Evolutionary conservation across 2,113 vertebrate genomes (phyloP), one percentile per base, ranked within the genome.

Genomic region (Hemibagrus wyckioides): DNA sequence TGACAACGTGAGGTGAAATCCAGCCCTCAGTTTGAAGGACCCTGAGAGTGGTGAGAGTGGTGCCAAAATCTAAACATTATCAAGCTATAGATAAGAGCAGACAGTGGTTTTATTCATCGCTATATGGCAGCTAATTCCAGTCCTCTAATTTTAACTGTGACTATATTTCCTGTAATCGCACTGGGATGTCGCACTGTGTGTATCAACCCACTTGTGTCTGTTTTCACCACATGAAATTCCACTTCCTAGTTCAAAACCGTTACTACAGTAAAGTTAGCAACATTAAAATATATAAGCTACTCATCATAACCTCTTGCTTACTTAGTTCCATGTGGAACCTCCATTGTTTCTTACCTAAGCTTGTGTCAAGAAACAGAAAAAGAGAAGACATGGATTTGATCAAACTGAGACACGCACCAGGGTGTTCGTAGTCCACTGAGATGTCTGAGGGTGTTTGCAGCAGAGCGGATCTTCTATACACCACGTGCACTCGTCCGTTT

Each of bases 401-500:
- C 21, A 77, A 48, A 28, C 6, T 23, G 25, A 44, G 50, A 17
- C 83, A 90, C 90, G 39, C 94, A 96, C 95, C 94, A 87, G 87
- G 69, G 0, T 39, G 82, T 86, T 94, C 95, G 92, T 96, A 94
- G 88, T 99, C 97, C 8, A 88, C 88, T 0, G 94, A 92, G 36
- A 30, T 5, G 9, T 96, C 95, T 0, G 93, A 13, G 2, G 94
- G 83, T 10, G 52, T 84, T 23, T 92, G 95, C 8, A 90, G 92
- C n/a, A 96, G 83, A 0, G 97, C 96, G 0, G 98, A 97, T 71
- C 98, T 93, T 93, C 96, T 94, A 94, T 99, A 99, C 69, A 99
- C 97, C 93, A 98, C 94, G 54, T 99, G 98, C 90, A 98, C 93
- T 82, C 98, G 93, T 41, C 98, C 98, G 71, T 92, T 95, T 80